phyloP scores from a whole-genome alignment of 2,888 invertebrate genomes.

The Leucozona laternaria region DNA sequence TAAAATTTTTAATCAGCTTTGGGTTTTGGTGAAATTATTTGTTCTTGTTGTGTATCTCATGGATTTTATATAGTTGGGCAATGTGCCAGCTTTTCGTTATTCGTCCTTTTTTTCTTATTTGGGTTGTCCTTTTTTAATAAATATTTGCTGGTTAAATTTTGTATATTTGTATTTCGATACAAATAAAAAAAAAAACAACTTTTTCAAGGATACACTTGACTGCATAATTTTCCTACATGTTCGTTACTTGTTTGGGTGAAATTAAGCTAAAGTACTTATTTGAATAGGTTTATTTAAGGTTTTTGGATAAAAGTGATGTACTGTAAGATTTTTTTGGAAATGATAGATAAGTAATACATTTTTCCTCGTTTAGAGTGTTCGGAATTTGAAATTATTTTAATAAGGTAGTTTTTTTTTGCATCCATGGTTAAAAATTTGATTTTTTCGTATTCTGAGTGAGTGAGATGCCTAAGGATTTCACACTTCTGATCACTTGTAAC shows the following conservation, averaged over 20 bases:
- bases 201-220: slow-evolving; percentile 37
- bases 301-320: not conserved
- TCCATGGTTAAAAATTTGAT: no score
- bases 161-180: not conserved
- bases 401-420: no score
- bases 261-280: not conserved
- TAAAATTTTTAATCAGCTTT: slow-evolving; percentile 21
- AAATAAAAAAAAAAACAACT: not conserved
- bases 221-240: slow-evolving; percentile 22
- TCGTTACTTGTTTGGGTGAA: not conserved
- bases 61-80: slow-evolving; percentile 4
- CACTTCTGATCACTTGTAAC: no score
- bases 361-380: no score
- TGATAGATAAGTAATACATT: no score
- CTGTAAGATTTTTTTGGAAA: no score
- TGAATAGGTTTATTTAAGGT: not conserved
- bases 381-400: no score
- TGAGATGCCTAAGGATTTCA: no score
- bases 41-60: not conserved
- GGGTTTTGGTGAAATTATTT: not conserved
- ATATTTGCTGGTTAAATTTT: not conserved
- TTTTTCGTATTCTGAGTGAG: no score
- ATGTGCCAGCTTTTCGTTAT: slow-evolving; percentile 14
- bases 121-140: not conserved
- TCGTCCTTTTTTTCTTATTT: not conserved